Evolutionary conservation across 2,888 invertebrate genomes (phyloP), one percentile per base, ranked within the genome.

Genomic region (Endomychus coccineus): DNA sequence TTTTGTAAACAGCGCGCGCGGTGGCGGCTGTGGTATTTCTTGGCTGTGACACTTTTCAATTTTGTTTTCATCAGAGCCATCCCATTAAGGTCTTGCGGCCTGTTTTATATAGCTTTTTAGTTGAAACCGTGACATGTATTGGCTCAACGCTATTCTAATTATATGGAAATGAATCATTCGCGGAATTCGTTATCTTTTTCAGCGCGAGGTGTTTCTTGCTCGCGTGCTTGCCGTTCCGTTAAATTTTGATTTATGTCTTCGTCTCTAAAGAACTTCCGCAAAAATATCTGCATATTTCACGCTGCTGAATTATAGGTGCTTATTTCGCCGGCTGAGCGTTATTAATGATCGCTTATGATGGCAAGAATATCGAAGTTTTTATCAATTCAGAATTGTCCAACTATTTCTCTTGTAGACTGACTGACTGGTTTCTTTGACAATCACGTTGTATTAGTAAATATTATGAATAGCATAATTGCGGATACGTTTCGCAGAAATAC

Each of bases 131-230:
- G 17, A 23, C 27, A 16, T 33, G 14, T 36, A 25, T 38, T 34
- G 37, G 22, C 11, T 27, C 22, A 16, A 14, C 19, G 27, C 17
- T 36, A 45, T 51, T 51, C 48, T 51, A 52, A 54, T 54, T 53
- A 51, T 52, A 51, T 52, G 54, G 52, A 52, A 52, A 54, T 54
- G 49, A 52, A 50, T 52, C 50, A 49, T 48, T 50, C 45, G 10
- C 27, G 12, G 15, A 5, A 15, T 11, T 15, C 9, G 10, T 11
- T 11, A n/a, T 34, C 34, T 11, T 3, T 9, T 13, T n/a, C 13
- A 21, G 11, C 21, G 12, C 12, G 27, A 25, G 10, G 11, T 25
- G 6, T 10, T 25, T 7, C 5, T 25, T 12, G 6, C 5, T 25
- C 9, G 9, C 27, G 27, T 12, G 11, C 27, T 11, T 25, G 9